Base-by-base conservation (phyloP, 1,140 invertebrate species). In the Teleogryllus occipitalis region DNA sequence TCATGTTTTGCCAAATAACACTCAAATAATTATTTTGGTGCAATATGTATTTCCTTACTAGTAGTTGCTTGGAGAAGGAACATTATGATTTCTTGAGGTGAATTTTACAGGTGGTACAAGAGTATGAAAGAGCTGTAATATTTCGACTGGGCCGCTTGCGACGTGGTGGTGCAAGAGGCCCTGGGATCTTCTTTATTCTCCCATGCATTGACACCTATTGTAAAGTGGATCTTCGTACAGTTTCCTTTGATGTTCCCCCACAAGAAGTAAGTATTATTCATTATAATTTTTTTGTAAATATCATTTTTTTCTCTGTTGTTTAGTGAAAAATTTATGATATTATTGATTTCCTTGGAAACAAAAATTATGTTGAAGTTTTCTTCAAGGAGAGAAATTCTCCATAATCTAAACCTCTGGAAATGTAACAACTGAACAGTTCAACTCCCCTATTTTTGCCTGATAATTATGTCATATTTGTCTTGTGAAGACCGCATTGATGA, bases 171-270 rank as follows among this genome's bases (percentile, higher is more conserved):
- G 92, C 94, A 14, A 89, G 90, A 84, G 94, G 94, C 27, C 95
- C 93, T 74, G 80, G 80, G 18, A 81, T 81, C 15, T 97, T 98
- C 84, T 97, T 97, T 84, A 90, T 97, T 10, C 87, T 97, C 75
- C 96, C 96, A 2, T 98, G 96, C 84, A 93, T 98, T 80, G 96
- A 98, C 84, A 94, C 92, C 47, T 97, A 96, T 83, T 91, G 93
- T 74, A 95, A 95, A 85, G 94, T 96, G 8, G 96, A 98, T 85
- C 86, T 97, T 76, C 89, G 96, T 79, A 95, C 94, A 0, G 88
- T 94, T 22, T 93, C 93, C 2, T 95, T 95, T 84, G 94, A 95
- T 85, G 91, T 96, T 5, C 92, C 94, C 5, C 92, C 93, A 7
- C 94, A 95, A 87, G 93, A 95, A 87, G 93, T 93, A 47, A 47